These are phyloP conservation scores for Drosophila greeni DNA, from an alignment of 2,888 invertebrate genomes.

Conservation along the genomic window DNA sequence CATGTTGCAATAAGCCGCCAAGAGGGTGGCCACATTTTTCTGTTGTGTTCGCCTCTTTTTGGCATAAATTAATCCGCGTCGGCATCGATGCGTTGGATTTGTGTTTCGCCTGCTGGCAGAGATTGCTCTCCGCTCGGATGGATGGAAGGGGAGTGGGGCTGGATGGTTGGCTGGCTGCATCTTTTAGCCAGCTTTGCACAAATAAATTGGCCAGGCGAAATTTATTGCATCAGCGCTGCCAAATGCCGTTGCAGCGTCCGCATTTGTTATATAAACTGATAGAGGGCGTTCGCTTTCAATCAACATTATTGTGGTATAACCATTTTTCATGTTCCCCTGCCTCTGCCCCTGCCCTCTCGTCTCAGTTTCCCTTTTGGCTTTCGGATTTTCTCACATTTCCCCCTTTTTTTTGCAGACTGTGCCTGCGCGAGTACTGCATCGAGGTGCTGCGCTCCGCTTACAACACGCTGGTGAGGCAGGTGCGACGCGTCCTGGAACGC, in stretches of 20 bases:
- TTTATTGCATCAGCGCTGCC: constrained; percentile 68
- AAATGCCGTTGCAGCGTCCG: constrained; percentile 58
- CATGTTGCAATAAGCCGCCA: constrained; percentile 60
- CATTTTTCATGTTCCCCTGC: constrained; percentile 60
- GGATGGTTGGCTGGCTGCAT: constrained; percentile 42
- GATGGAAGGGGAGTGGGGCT: constrained; percentile 1
- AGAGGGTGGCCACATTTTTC: constrained; percentile 31
- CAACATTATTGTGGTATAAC: constrained; percentile 72
- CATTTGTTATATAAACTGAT: constrained; percentile 52
- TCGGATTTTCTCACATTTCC: constrained; percentile 18
- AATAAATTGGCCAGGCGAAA: constrained; percentile 67
- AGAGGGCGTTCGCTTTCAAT: constrained; percentile 59
- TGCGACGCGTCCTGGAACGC: constrained; percentile 86
- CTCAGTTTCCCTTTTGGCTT: constrained; percentile 16
- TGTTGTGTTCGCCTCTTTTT: constrained; percentile 24
- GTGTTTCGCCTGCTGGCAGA: constrained; percentile 54
- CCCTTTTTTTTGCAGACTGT: constrained; percentile 81
- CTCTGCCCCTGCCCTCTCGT: background rate
- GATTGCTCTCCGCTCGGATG: constrained; percentile 44
- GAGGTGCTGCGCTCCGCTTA: constrained; percentile 95
- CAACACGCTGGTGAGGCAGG: constrained; percentile 93
- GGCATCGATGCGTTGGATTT: constrained; percentile 59
- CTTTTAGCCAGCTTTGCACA: constrained; percentile 56
- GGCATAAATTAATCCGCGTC: constrained; percentile 66
- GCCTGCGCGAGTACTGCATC: constrained; percentile 95